Base-by-base conservation (phyloP, 2,888 invertebrate species). In the Drosophila infuscata region DNA sequence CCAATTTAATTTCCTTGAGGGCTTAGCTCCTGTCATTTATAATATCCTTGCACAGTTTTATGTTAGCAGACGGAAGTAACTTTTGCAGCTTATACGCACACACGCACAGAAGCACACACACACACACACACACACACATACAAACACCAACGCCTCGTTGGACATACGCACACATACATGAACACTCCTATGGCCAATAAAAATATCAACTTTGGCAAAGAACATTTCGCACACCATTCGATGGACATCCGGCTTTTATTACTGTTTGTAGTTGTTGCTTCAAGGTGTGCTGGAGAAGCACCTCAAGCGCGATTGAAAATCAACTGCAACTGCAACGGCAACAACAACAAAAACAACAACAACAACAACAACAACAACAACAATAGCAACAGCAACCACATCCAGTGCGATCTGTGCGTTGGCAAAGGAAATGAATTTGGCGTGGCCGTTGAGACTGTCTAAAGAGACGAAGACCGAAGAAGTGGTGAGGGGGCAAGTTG, bases 231-330 rank as follows among this genome's bases (percentile, higher is more conserved):
- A 36, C 56, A 72, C 65, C 60, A 57, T 70, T 81, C 64, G 82
- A 82, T 82, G 83, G 81, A 82, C 83, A 85, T 83, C 88, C 83
- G 83, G 77, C 70, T 74, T 76, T 82, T 76, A 78, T 83, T 78
- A 79, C 79, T 74, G 52, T 48, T 59, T 12, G 54, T 38, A 36
- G 30, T 51, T 51, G 54, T 49, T 62, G 57, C 64, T 56, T 32
- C 66, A 84, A 82, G 79, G 82, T 82, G 87, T 82, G 87, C 71
- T 58, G 66, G 61, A 70, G 90, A 89, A 88, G 86, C 88, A 71
- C 89, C 70, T 73, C 77, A 85, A 88, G 89, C 88, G 88, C 86
- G 72, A 81, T 88, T 83, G 68, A 75, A 83, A 88, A 76, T 53
- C 74, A 62, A 56, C 78, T 65, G 59, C 74, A 62, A 56, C 78